Evolutionary conservation across 1,140 invertebrate genomes (phyloP).

Genomic region (Platorchestia sp.): DNA sequence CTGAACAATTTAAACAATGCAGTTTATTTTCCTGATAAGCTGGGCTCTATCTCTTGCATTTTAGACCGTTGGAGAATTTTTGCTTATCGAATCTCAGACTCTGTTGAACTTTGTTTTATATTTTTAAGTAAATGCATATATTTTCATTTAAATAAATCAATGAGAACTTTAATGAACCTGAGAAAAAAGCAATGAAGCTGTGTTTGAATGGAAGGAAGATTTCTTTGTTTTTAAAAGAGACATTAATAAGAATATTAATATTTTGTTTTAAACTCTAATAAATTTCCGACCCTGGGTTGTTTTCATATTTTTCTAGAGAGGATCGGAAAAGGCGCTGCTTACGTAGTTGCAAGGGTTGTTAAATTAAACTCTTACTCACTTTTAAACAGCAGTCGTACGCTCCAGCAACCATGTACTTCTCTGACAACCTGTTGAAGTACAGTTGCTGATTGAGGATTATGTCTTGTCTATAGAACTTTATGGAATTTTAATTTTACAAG

Average conservation of each 20-base stretch:
- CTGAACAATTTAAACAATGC: too few relatives aligned
- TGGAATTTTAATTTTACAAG: too few relatives aligned
- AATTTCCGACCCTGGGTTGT: neutral
- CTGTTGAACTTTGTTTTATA: neutral
- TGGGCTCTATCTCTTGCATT: neutral
- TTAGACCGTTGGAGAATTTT: neutral
- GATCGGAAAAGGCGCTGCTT: neutral
- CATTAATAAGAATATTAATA: too few relatives aligned
- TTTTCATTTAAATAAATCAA: too few relatives aligned
- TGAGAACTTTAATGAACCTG: too few relatives aligned
- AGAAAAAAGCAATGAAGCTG: too few relatives aligned
- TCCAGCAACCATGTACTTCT: slow-evolving; percentile 50
- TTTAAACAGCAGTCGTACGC: slow-evolving; percentile 45
- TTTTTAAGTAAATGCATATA: too few relatives aligned
- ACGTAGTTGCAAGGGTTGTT: neutral
- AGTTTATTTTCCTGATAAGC: neutral
- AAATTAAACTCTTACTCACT: slow-evolving; percentile 14
- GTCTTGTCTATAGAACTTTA: too few relatives aligned
- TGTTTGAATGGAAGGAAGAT: too few relatives aligned
- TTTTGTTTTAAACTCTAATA: neutral
- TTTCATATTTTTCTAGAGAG: neutral
- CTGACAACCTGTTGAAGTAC: slow-evolving; percentile 21
- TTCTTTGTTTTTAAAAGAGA: too few relatives aligned
- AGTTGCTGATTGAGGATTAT: too few relatives aligned
- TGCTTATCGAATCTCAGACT: neutral